Conservation (phyloP, 2,797 vertebrate species). For the Pterois miles region DNA sequence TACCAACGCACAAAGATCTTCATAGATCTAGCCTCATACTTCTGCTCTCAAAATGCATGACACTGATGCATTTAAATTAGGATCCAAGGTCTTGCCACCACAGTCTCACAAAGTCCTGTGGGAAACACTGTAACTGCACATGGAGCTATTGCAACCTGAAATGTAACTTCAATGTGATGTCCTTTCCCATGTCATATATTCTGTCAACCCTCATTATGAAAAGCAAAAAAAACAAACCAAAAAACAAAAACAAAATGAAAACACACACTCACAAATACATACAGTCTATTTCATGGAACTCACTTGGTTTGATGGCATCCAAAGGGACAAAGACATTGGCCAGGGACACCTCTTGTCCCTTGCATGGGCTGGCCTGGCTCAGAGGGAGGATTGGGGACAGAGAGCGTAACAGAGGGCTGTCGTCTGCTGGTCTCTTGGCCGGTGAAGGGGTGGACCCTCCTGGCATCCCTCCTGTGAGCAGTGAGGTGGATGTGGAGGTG, state of each 20-base stretch:
- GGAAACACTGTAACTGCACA: neutral
- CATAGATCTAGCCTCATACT: too few relatives aligned
- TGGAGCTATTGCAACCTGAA: neutral
- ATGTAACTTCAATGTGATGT: neutral
- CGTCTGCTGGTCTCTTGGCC: constrained; percentile 49
- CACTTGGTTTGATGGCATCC: constrained; percentile 94
- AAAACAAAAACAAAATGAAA: neutral
- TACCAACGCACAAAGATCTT: too few relatives aligned
- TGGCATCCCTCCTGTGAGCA: constrained; percentile 49
- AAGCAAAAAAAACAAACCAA: too few relatives aligned
- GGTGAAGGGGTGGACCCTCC: constrained; percentile 46
- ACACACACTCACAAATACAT: neutral
- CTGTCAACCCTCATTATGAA: neutral
- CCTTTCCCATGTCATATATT: neutral
- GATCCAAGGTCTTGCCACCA: neutral
- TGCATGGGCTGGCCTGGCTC: constrained; percentile 82
- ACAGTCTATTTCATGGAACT: constrained; percentile 63
- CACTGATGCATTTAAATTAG: neutral
- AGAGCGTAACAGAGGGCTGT: constrained; percentile 86
- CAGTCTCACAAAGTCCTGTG: neutral
- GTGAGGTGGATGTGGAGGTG: constrained; percentile 57
- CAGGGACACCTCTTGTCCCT: constrained; percentile 85
- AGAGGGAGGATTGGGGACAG: constrained; percentile 75
- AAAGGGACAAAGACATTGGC: constrained; percentile 89
- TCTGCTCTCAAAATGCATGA: neutral